Conservation (phyloP, 37 sponge, comb jelly and placozoan genomes). For the Dysidea cf. avara region DNA sequence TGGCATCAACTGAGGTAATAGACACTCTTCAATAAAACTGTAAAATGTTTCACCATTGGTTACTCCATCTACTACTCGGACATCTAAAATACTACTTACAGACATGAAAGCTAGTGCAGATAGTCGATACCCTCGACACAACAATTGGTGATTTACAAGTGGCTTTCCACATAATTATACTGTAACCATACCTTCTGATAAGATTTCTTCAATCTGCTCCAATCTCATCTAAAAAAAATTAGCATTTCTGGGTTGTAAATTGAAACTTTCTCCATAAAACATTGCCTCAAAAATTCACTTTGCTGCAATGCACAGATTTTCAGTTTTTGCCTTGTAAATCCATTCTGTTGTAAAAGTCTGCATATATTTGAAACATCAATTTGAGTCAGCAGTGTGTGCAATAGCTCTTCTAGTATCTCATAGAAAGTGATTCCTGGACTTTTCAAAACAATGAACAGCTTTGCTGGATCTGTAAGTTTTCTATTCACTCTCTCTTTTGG, state of each 20-base stretch:
- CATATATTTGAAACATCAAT: slow-evolving; percentile 23
- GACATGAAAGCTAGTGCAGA: slow-evolving; percentile 39
- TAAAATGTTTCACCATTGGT: slow-evolving; percentile 30
- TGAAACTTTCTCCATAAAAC: slow-evolving; percentile 11
- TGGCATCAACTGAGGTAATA: slow-evolving; percentile 32
- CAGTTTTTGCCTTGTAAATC: slow-evolving; percentile 29
- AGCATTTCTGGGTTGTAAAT: slow-evolving; percentile 21
- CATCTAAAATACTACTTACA: slow-evolving; percentile 22
- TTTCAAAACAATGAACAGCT: slow-evolving; percentile 22
- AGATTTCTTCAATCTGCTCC: slow-evolving; percentile 26
- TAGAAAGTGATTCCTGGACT: slow-evolving; percentile 19
- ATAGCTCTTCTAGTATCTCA: slow-evolving; percentile 17
- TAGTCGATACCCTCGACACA: no score
- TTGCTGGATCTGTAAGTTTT: slow-evolving; percentile 22
- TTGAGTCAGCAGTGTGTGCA: background rate
- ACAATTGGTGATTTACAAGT: background rate
- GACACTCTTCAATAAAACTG: slow-evolving; percentile 14
- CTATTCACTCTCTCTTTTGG: slow-evolving; percentile 20
- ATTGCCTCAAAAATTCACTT: slow-evolving; percentile 7
- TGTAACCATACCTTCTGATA: slow-evolving; percentile 30
- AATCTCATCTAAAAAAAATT: slow-evolving; percentile 39
- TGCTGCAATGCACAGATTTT: slow-evolving; percentile 12
- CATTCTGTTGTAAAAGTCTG: slow-evolving; percentile 16
- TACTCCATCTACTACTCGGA: background rate
- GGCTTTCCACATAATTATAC: slow-evolving; percentile 20